Conservation (phyloP, 1,140 invertebrate species). For the Atopsyche davidsoni region DNA sequence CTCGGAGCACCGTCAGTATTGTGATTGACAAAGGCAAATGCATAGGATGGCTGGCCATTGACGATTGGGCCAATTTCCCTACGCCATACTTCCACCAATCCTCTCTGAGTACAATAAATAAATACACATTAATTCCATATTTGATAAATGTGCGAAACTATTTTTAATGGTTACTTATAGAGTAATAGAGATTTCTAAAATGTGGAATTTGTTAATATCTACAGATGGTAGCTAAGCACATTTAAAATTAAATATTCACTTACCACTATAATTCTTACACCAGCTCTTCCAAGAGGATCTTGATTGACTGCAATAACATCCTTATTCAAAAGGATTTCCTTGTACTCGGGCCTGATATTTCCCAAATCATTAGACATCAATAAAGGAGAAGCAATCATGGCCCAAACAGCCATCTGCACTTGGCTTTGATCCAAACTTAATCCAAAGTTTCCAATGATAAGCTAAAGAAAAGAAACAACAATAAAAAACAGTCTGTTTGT, state of each 20-base stretch:
- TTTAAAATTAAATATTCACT: slow-evolving; percentile 4
- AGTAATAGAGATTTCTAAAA: too few species aligned
- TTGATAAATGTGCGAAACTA: too few species aligned
- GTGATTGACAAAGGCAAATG: slow-evolving; percentile 11
- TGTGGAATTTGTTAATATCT: not conserved
- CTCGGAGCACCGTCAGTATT: not conserved
- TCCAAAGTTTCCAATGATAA: slow-evolving; percentile 78
- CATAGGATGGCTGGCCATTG: slow-evolving; percentile 1
- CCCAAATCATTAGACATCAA: slow-evolving; percentile 81
- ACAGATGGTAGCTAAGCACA: not conserved
- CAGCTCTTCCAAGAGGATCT: slow-evolving; percentile 71
- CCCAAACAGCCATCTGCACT: slow-evolving; percentile 82
- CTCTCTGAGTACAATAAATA: slow-evolving; percentile 3
- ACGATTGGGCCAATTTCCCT: slow-evolving; percentile 4
- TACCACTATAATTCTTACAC: slow-evolving; percentile 45
- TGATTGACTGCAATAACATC: slow-evolving; percentile 64
- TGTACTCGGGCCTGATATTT: slow-evolving; percentile 58
- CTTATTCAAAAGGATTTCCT: slow-evolving; percentile 66
- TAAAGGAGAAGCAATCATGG: slow-evolving; percentile 75
- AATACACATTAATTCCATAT: too few species aligned
- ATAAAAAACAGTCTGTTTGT: not conserved
- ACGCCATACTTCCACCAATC: slow-evolving; percentile 7
- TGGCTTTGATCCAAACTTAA: slow-evolving; percentile 72
- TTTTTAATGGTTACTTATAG: too few species aligned
- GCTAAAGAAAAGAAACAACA: slow-evolving; percentile 40